Evolutionary conservation across 2,797 vertebrate species (phyloP).

Genomic region (Cottoperca gobio): DNA sequence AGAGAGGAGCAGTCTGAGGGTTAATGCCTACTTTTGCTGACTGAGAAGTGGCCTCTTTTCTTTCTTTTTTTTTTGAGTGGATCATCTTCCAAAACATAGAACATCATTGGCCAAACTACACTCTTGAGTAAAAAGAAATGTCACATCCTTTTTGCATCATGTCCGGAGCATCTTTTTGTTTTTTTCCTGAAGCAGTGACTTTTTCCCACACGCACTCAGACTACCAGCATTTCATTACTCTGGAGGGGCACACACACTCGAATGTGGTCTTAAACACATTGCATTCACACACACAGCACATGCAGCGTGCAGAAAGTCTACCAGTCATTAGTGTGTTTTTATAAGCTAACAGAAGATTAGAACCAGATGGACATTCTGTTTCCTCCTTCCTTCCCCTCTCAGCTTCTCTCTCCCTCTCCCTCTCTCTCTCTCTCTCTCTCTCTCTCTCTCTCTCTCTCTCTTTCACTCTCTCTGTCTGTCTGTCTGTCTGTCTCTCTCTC

Average conservation of each 20-base stretch:
- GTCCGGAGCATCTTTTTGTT: slow-evolving; percentile 22
- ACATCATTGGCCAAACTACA: slow-evolving; percentile 40
- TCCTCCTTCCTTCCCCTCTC: slow-evolving; percentile 72
- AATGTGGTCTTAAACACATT: slow-evolving; percentile 8
- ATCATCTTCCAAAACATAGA: slow-evolving; percentile 32
- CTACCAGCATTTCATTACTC: slow-evolving; percentile 45
- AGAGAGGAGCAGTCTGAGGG: background rate
- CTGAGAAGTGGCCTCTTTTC: background rate
- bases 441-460: too few species aligned
- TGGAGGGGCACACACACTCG: slow-evolving; percentile 23
- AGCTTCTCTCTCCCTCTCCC: slow-evolving; percentile 22
- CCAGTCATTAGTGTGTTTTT: slow-evolving; percentile 76
- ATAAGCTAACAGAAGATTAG: slow-evolving; percentile 75
- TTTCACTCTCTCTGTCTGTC: background rate
- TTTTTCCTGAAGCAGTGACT: slow-evolving; percentile 10
- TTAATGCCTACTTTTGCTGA: slow-evolving; percentile 13
- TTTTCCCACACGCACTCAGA: slow-evolving; percentile 40
- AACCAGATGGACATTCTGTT: slow-evolving; percentile 77
- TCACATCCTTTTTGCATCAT: slow-evolving; percentile 54
- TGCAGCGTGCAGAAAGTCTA: slow-evolving; percentile 51
- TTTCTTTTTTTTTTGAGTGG: slow-evolving; percentile 9
- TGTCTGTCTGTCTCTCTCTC: too few species aligned
- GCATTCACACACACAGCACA: slow-evolving; percentile 9
- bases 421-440: slow-evolving; percentile 9
- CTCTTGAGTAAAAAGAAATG: slow-evolving; percentile 45